These are phyloP conservation scores for Chymomyza costata DNA, from an alignment of 1,140 invertebrate genomes.

Conservation along the genomic window DNA sequence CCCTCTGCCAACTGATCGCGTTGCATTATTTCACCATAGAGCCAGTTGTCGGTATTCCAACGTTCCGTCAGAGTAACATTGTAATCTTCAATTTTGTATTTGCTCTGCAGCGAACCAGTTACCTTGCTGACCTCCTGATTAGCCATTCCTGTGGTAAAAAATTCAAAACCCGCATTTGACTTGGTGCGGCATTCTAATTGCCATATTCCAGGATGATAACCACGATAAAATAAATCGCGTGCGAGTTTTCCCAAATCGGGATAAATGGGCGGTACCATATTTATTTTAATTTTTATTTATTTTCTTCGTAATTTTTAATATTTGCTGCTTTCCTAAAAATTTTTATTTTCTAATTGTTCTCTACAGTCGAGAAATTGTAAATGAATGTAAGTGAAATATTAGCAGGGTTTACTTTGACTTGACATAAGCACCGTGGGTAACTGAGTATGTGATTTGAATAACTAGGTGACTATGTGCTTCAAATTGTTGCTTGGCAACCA, in stretches of 20 bases:
- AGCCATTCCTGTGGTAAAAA: slow-evolving; percentile 39
- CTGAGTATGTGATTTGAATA: too few species aligned
- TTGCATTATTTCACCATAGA: slow-evolving; percentile 50
- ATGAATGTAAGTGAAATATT: too few species aligned
- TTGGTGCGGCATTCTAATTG: slow-evolving; percentile 48
- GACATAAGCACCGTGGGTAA: too few species aligned
- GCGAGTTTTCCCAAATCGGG: slow-evolving; percentile 47
- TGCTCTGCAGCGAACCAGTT: slow-evolving; percentile 46
- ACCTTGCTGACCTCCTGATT: slow-evolving; percentile 50
- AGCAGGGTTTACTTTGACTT: too few species aligned
- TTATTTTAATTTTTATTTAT: too few species aligned
- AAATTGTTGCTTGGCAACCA: too few species aligned
- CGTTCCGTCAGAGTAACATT: slow-evolving; percentile 45
- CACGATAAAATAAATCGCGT: slow-evolving; percentile 42
- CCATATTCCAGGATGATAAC: slow-evolving; percentile 57
- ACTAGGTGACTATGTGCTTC: too few species aligned
- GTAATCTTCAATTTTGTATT: slow-evolving; percentile 50
- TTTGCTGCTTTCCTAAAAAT: too few species aligned
- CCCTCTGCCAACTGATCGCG: slow-evolving; percentile 47
- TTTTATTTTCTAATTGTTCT: too few species aligned
- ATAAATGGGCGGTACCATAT: slow-evolving; percentile 41
- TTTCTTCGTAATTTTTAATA: too few species aligned
- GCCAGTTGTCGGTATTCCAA: slow-evolving; percentile 50
- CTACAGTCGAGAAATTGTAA: too few species aligned
- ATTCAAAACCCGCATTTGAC: slow-evolving; percentile 43